Evolutionary conservation across 2,797 vertebrate genomes (phyloP).

Genomic region (Sphenopsis melanotis): DNA sequence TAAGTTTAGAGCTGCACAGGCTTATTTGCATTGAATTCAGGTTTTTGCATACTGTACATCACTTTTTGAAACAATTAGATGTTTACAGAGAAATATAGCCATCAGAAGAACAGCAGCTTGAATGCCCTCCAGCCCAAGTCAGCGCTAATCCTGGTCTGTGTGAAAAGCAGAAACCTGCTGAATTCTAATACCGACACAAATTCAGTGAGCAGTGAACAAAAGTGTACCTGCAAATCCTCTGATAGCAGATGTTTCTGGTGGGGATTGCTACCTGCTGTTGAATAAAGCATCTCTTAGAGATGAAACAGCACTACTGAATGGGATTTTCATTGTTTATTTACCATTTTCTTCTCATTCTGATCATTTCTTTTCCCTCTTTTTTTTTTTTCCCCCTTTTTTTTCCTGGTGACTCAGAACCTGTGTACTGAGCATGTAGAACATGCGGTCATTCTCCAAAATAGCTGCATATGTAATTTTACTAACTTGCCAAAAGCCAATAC

Average conservation of each 20-base stretch:
- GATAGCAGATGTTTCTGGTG: constrained; percentile 53
- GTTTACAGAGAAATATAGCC: constrained; percentile 77
- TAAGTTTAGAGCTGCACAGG: constrained; percentile 69
- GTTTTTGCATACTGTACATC: constrained; percentile 74
- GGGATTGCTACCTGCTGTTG: constrained; percentile 35
- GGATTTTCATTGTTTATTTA: constrained; percentile 11
- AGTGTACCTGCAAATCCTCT: constrained; percentile 59
- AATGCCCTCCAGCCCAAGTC: constrained; percentile 72
- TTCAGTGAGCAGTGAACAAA: constrained; percentile 60
- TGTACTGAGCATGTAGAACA: neutral
- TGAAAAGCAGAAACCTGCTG: constrained; percentile 69
- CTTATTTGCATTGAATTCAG: constrained; percentile 78
- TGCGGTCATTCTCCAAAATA: neutral
- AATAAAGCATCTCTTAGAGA: constrained; percentile 24
- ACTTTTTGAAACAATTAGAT: constrained; percentile 78
- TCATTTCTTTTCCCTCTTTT: neutral
- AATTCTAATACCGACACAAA: constrained; percentile 60
- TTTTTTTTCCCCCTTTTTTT: neutral
- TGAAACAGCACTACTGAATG: constrained; percentile 18
- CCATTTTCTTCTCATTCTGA: neutral
- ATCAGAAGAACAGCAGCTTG: constrained; percentile 74
- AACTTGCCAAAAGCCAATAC: neutral
- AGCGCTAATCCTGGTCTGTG: constrained; percentile 68
- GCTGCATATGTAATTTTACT: neutral
- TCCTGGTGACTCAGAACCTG: neutral